Evolutionary conservation across 2,888 invertebrate species (phyloP).

Genomic region (Catocala nupta): DNA sequence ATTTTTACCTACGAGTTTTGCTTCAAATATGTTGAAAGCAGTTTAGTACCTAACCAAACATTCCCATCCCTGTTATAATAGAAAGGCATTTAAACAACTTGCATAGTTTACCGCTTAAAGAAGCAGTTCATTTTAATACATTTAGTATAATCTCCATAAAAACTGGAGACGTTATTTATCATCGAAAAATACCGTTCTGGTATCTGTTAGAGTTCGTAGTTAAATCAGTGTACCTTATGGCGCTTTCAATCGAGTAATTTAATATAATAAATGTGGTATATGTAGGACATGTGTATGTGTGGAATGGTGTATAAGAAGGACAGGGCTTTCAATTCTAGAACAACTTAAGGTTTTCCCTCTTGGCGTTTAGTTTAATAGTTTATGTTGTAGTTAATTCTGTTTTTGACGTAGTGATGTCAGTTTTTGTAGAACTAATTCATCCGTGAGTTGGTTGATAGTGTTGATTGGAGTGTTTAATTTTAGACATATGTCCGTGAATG

Average conservation of each 20-base stretch:
- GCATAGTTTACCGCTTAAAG: no score
- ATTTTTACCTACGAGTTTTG: no score
- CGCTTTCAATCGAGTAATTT: constrained; percentile 75
- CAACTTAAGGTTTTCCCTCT: constrained; percentile 35
- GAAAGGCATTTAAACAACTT: no score
- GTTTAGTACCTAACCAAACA: no score
- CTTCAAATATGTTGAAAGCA: no score
- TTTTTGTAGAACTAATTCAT: neutral
- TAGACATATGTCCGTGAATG: no score
- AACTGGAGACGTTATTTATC: constrained; percentile 33
- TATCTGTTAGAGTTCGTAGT: constrained; percentile 45
- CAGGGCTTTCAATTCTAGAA: constrained; percentile 43
- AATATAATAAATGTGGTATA: constrained; percentile 73
- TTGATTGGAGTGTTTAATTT: no score
- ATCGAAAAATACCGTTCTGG: constrained; percentile 34
- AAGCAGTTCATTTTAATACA: no score
- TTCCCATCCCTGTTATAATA: no score
- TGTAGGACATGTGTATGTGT: no score
- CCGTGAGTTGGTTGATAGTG: neutral
- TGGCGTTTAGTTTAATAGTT: constrained; percentile 41
- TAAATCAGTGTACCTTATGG: constrained; percentile 68
- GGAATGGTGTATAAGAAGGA: constrained; percentile 61
- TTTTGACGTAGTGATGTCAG: neutral
- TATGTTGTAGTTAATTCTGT: constrained; percentile 32
- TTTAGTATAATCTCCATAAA: neutral